Evolutionary conservation across 2,797 vertebrate genomes (phyloP).

Genomic region (Austrolebias charrua): DNA sequence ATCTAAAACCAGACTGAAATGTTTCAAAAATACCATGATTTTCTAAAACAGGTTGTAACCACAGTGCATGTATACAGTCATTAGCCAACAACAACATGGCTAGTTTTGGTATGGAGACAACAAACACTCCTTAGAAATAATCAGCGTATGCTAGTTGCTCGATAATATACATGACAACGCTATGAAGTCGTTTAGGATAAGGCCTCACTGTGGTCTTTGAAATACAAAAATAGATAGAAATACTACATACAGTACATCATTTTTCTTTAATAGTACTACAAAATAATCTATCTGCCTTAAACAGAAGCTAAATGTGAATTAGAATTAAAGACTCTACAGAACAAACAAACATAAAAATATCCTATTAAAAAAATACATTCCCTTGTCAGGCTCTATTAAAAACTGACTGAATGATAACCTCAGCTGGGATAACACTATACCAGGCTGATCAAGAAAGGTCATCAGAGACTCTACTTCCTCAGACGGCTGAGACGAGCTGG

Average conservation of each 20-base stretch:
- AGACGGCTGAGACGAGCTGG: no score
- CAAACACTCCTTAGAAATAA: conserved; percentile 36
- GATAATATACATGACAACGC: conserved; percentile 39
- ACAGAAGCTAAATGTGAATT: conserved; percentile 62
- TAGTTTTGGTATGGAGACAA: conserved; percentile 71
- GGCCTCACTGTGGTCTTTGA: conserved; percentile 74
- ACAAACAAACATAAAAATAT: conserved; percentile 41
- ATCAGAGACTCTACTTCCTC: no score
- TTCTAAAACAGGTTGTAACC: no score
- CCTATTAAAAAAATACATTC: conserved; percentile 73
- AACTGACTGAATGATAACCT: conserved; percentile 27
- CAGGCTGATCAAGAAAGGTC: no score
- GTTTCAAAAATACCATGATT: no score
- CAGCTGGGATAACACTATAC: no score
- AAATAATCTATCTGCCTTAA: conserved; percentile 57
- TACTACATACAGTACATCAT: conserved; percentile 71
- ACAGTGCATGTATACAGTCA: conserved; percentile 37
- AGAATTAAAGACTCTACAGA: conserved; percentile 57
- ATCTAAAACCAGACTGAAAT: no score
- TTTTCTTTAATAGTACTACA: conserved; percentile 55
- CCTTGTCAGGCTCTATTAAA: conserved; percentile 72
- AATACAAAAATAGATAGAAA: conserved; percentile 67
- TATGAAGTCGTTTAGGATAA: conserved; percentile 58
- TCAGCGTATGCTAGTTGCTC: conserved; percentile 42
- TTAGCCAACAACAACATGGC: conserved; percentile 55